Conservation (phyloP, 2,113 vertebrate genomes). For the Lycocorax pyrrhopterus region DNA sequence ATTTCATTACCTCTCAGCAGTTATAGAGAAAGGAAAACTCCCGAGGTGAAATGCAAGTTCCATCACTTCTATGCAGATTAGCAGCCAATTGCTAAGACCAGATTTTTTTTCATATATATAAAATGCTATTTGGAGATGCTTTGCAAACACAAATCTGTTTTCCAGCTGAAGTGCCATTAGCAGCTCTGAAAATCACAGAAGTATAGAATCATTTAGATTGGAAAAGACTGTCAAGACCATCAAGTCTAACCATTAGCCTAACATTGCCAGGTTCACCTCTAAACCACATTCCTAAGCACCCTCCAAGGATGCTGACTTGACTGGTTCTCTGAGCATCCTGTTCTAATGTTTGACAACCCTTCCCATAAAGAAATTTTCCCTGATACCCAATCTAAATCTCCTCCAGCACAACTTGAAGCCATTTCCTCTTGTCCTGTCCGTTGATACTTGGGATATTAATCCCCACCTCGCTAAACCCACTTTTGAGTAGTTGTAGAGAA, state of each 20-base stretch:
- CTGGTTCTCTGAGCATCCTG: not conserved
- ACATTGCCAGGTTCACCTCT: not conserved
- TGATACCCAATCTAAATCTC: not conserved
- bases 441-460: not conserved
- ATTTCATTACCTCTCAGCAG: not conserved
- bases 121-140: not conserved
- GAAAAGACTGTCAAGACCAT: not conserved
- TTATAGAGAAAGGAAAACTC: not conserved
- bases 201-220: not conserved
- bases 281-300: not conserved
- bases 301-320: not conserved
- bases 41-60: not conserved
- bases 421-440: not conserved
- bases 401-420: not conserved
- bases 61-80: not conserved
- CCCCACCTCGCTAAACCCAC: not conserved
- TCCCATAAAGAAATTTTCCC: not conserved
- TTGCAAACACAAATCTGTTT: not conserved
- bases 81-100: not conserved
- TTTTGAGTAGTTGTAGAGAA: not conserved
- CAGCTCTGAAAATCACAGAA: not conserved
- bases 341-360: not conserved
- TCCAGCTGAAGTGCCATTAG: not conserved
- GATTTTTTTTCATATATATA: not conserved
- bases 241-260: not conserved